A percentile compares a stretch with the other conserved stretches of the same genome.
These are phyloP conservation scores for Pseudococcus longispinus DNA, from an alignment of 2,888 invertebrate species.

Conservation along the genomic window DNA sequence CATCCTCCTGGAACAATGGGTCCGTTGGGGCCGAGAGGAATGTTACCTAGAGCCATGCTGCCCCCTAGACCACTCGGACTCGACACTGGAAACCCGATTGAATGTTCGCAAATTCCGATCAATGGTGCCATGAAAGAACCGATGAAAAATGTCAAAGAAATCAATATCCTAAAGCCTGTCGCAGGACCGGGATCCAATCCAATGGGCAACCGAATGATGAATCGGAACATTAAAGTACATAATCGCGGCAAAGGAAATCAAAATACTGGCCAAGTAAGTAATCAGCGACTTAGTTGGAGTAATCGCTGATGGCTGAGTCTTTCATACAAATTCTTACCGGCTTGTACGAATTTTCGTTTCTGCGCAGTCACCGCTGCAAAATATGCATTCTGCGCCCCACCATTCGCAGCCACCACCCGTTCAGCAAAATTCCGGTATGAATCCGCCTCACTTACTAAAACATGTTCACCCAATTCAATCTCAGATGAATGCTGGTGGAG, in stretches of 20 bases:
- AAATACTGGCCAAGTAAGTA: background rate
- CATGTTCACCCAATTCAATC: constrained; percentile 4
- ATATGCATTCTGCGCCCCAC: background rate
- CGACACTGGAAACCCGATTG: background rate
- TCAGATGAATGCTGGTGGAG: background rate
- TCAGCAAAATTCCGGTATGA: constrained; percentile 5
- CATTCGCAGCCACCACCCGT: background rate
- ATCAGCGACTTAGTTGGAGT: background rate
- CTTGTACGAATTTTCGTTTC: too few species aligned
- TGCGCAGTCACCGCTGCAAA: background rate
- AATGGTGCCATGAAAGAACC: background rate
- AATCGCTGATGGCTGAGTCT: background rate
- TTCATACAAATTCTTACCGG: background rate
- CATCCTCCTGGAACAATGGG: constrained; percentile 21
- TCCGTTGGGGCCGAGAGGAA: constrained; percentile 12
- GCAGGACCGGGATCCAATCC: background rate
- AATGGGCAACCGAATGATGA: background rate
- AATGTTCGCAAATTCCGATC: background rate
- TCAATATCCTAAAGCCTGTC: background rate
- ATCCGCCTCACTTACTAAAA: background rate
- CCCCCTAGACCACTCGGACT: background rate
- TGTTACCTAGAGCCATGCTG: constrained; percentile 28
- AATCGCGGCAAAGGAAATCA: constrained; percentile 6
- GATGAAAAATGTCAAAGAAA: background rate
- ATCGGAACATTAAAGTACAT: background rate